Evolutionary conservation across 2,888 invertebrate species (phyloP).

Genomic region (Camponotus fellah): DNA sequence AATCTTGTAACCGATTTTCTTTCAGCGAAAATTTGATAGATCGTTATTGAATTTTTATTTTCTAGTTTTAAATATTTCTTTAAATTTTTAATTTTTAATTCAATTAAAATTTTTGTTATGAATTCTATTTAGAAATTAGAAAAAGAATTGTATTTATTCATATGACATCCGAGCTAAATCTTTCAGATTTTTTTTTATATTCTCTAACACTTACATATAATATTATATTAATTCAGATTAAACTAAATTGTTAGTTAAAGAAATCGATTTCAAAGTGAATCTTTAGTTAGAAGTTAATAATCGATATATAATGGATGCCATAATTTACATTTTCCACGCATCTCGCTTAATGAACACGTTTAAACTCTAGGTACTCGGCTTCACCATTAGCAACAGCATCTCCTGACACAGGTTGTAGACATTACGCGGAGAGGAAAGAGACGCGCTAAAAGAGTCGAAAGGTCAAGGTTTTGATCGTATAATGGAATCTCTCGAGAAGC

Average conservation of each 20-base stretch:
- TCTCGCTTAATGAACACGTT: constrained; percentile 40
- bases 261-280: neutral
- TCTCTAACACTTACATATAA: neutral
- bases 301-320: neutral
- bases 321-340: constrained; percentile 25
- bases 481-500: constrained; percentile 13
- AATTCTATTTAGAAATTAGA: neutral
- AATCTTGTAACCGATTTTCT: neutral
- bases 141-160: neutral
- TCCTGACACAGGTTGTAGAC: neutral
- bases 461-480: constrained; percentile 31
- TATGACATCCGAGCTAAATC: neutral
- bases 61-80: neutral
- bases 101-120: neutral
- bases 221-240: neutral
- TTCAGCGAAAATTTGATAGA: neutral
- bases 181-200: neutral
- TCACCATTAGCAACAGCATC: constrained; percentile 11
- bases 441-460: constrained; percentile 3
- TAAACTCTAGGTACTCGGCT: neutral
- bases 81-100: neutral
- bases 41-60: neutral
- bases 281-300: neutral
- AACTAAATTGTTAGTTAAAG: neutral
- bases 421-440: neutral